These are phyloP conservation scores for Glyptemys insculpta DNA, from an alignment of 2,797 vertebrate genomes.

Conservation along the genomic window DNA sequence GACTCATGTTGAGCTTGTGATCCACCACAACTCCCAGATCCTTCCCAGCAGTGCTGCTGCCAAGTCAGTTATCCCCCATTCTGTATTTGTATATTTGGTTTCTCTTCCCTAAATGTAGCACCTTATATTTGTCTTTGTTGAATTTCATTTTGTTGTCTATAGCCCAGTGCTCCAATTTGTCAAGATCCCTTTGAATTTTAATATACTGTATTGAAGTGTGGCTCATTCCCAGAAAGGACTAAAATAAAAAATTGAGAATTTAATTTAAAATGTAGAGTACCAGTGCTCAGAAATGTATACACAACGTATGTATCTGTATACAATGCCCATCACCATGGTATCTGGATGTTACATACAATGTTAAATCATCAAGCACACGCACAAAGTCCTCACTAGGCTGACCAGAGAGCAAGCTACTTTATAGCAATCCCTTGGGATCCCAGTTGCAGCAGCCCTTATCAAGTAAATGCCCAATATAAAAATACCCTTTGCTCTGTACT, in stretches of 20 bases:
- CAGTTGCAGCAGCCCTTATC: background rate
- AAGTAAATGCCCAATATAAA: background rate
- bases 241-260: slow-evolving; percentile 48
- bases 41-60: background rate
- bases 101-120: background rate
- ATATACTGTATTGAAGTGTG: slow-evolving; percentile 27
- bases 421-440: background rate
- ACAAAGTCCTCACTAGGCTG: slow-evolving; percentile 30
- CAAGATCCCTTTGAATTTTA: background rate
- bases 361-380: slow-evolving; percentile 11
- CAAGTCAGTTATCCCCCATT: background rate
- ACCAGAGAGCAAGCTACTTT: slow-evolving; percentile 19
- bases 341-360: slow-evolving; percentile 45
- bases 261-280: background rate
- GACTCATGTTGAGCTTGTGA: background rate
- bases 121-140: background rate
- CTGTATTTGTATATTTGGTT: background rate
- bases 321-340: slow-evolving; percentile 12
- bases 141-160: background rate
- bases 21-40: background rate
- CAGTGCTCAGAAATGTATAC: background rate
- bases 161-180: background rate
- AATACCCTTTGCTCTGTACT: background rate
- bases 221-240: slow-evolving; percentile 41
- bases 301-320: slow-evolving; percentile 44